phyloP scores from a whole-genome alignment of 2,888 invertebrate species.

The Cyclophora punctaria region DNA sequence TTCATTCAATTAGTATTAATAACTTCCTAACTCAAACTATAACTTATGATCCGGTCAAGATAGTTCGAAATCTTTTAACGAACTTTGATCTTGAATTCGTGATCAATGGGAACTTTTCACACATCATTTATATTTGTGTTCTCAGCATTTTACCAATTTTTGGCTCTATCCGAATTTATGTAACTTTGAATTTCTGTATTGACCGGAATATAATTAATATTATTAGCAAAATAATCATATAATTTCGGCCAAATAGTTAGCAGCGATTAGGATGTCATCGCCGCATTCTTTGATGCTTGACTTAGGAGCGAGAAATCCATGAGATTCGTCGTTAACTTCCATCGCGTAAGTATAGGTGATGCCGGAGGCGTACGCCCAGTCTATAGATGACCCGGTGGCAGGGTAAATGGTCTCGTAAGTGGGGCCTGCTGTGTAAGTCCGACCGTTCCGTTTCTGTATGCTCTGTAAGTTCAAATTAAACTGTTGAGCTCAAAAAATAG shows the following conservation, averaged over 20 bases:
- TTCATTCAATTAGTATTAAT: no score
- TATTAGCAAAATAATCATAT: slow-evolving; percentile 2
- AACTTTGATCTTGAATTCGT: no score
- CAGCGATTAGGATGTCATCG: slow-evolving; percentile 25
- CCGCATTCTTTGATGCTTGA: slow-evolving; percentile 25
- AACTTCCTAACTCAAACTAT: no score
- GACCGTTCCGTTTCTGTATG: slow-evolving; percentile 20
- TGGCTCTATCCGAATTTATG: slow-evolving; percentile 3
- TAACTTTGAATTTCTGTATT: slow-evolving; percentile 4
- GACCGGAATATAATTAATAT: no score
- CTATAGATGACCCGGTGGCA: slow-evolving; percentile 26
- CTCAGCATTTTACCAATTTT: no score
- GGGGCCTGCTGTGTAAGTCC: slow-evolving; percentile 24
- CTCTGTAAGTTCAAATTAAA: slow-evolving; percentile 17
- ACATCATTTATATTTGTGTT: no score
- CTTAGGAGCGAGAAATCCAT: slow-evolving; percentile 32
- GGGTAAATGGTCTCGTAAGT: slow-evolving; percentile 28
- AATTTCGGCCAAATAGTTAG: slow-evolving; percentile 20
- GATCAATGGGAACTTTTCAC: no score
- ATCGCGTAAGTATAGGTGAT: slow-evolving; percentile 25
- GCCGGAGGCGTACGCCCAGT: slow-evolving; percentile 32
- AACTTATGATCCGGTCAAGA: no score
- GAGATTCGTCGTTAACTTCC: slow-evolving; percentile 26
- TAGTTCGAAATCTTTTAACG: no score
- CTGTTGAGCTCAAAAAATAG: no score